phyloP scores from a whole-genome alignment of 2,888 invertebrate species.

The Camptogramma bilineatum region DNA sequence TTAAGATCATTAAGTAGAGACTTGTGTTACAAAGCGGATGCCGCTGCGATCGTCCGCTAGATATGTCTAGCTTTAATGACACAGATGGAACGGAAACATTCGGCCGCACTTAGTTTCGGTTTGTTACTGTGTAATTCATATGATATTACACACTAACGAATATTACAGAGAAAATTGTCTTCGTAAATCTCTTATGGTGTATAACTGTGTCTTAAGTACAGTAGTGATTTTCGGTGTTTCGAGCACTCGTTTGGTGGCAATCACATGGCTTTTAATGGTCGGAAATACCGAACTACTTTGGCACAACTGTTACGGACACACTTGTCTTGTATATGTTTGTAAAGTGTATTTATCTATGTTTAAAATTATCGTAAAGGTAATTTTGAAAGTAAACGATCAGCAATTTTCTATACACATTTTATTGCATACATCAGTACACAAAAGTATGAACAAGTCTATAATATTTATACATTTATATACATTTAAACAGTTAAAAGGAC shows the following conservation, averaged over 20 bases:
- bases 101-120: conserved; percentile 81
- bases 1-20: no score
- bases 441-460: conserved; percentile 72
- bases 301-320: neutral
- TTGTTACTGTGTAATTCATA: conserved; percentile 82
- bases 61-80: conserved; percentile 60
- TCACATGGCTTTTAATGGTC: conserved; percentile 27
- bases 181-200: conserved; percentile 52
- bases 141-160: conserved; percentile 68
- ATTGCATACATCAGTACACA: conserved; percentile 81
- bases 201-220: conserved; percentile 44
- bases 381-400: conserved; percentile 5
- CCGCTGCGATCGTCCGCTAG: conserved; percentile 26
- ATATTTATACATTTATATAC: conserved; percentile 63
- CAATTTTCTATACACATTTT: conserved; percentile 72
- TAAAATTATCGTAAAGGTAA: neutral
- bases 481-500: conserved; percentile 53
- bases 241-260: conserved; percentile 31
- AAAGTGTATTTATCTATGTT: neutral
- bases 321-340: neutral
- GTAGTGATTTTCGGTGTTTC: conserved; percentile 34
- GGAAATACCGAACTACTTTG: conserved; percentile 11
- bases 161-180: conserved; percentile 70
- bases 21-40: conserved; percentile 8
- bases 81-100: conserved; percentile 72